phyloP scores from a whole-genome alignment of 2,797 vertebrate genomes.

The Podarcis siculus region DNA sequence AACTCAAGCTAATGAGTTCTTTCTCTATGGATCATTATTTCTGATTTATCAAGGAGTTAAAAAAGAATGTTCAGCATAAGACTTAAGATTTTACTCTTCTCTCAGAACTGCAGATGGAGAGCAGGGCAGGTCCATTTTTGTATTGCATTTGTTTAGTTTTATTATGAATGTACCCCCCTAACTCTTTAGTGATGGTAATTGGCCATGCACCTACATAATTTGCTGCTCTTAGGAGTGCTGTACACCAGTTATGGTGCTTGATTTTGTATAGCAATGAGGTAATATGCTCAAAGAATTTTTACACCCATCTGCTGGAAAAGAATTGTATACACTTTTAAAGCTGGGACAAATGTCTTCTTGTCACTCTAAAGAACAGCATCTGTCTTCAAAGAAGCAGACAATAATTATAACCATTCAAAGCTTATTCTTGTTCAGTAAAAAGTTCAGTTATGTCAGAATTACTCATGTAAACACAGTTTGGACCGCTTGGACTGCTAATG shows the following conservation, averaged over 20 bases:
- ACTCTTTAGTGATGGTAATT: neutral
- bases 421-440: neutral
- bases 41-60: constrained; percentile 40
- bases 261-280: constrained; percentile 25
- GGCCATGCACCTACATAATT: neutral
- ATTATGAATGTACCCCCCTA: neutral
- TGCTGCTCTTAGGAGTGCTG: neutral
- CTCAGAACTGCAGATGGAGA: neutral
- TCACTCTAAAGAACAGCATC: constrained; percentile 16
- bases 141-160: neutral
- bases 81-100: constrained; percentile 29
- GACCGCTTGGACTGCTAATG: neutral
- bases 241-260: constrained; percentile 31
- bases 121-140: neutral
- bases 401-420: neutral
- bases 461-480: neutral
- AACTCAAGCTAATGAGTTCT: constrained; percentile 9
- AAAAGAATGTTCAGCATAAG: constrained; percentile 40
- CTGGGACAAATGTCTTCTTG: neutral
- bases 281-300: constrained; percentile 6
- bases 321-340: constrained; percentile 19
- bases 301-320: constrained; percentile 33
- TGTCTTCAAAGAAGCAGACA: neutral
- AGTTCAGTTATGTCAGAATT: neutral
- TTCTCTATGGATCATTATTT: constrained; percentile 6